phyloP scores from a whole-genome alignment of 2,113 vertebrate genomes.

The Anser brachyrhynchus region DNA sequence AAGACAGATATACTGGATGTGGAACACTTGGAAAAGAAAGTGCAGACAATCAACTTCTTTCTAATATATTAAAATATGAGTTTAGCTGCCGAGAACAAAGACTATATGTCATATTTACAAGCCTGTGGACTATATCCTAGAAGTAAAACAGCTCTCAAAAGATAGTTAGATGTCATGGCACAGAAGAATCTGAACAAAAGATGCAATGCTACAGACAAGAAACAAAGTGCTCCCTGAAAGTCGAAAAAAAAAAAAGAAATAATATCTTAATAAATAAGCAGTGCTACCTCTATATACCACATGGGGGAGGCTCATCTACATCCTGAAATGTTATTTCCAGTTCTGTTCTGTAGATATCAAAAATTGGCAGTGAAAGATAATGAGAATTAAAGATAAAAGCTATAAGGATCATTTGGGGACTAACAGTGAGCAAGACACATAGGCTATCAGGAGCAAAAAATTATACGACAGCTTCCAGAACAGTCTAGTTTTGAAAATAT shows the following conservation, averaged over 20 bases:
- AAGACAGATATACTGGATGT: not conserved
- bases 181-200: not conserved
- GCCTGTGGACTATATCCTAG: not conserved
- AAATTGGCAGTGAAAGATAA: not conserved
- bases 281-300: not conserved
- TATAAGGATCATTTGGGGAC: not conserved
- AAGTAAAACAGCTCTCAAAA: not conserved
- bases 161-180: not conserved
- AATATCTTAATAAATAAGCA: not conserved
- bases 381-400: not conserved
- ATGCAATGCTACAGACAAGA: not conserved
- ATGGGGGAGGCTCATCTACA: not conserved
- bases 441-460: not conserved
- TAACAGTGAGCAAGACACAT: not conserved
- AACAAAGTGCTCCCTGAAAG: not conserved
- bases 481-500: not conserved
- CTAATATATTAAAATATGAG: accelerated
- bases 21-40: not conserved
- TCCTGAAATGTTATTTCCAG: not conserved
- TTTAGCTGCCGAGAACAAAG: not conserved
- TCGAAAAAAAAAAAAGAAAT: not conserved
- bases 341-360: not conserved
- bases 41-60: not conserved
- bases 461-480: not conserved
- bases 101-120: not conserved